Evolutionary conservation across 2,888 invertebrate species (phyloP).

Genomic region (Dynastes maya): DNA sequence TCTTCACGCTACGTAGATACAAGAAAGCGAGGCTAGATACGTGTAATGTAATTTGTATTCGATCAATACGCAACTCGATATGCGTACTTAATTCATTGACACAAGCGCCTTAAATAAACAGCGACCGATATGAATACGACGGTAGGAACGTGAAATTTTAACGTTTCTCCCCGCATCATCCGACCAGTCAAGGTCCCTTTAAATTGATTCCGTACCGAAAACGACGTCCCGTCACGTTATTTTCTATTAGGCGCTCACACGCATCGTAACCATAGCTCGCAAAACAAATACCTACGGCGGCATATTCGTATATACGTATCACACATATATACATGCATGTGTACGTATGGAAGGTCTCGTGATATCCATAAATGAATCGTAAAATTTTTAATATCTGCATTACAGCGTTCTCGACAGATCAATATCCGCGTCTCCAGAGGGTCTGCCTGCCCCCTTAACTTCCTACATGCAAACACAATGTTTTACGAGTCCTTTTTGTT

Average conservation of each 20-base stretch:
- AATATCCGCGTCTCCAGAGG: conserved; percentile 26
- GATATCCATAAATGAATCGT: conserved; percentile 43
- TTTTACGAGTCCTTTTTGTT: conserved; percentile 9
- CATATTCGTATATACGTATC: too few species aligned
- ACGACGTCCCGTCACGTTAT: conserved; percentile 25
- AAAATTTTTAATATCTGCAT: conserved; percentile 46
- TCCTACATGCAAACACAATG: conserved; percentile 23
- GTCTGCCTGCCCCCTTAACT: conserved; percentile 23
- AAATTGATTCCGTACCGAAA: conserved; percentile 17
- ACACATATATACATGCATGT: too few species aligned
- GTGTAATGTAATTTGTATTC: conserved; percentile 19
- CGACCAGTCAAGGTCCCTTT: conserved; percentile 18
- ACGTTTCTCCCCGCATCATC: not conserved
- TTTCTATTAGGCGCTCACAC: conserved; percentile 6
- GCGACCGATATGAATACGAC: not conserved
- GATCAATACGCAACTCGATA: conserved; percentile 6
- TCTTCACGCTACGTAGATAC: too few species aligned
- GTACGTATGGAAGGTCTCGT: conserved; percentile 1
- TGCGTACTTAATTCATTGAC: conserved; percentile 25
- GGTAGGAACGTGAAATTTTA: conserved; percentile 10
- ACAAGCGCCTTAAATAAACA: conserved; percentile 16
- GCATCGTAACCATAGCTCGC: not conserved
- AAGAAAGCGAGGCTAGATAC: too few species aligned
- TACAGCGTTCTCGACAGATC: conserved; percentile 27
- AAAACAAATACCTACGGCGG: conserved; percentile 14